Percentiles rank a stretch among this genome's conserved stretches.
phyloP scores from a whole-genome alignment of 2,888 invertebrate genomes.

The Epinotia demarniana region DNA sequence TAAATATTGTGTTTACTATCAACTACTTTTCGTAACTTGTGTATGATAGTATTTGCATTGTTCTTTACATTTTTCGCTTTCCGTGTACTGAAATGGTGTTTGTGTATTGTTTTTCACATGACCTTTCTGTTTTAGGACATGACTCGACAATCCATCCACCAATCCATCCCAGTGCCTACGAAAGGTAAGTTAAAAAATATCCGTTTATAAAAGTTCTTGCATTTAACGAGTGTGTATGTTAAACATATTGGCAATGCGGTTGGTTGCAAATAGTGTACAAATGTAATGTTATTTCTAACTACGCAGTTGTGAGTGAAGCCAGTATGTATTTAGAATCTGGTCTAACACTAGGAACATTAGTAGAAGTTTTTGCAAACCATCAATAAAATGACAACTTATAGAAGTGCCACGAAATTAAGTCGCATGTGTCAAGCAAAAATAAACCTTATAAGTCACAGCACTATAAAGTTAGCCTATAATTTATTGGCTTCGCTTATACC shows the following conservation, averaged over 20 bases:
- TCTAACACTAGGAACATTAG: neutral
- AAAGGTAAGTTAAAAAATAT: slow-evolving; percentile 71
- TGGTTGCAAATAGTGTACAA: neutral
- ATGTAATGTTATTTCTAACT: neutral
- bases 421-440: neutral
- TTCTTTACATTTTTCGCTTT: slow-evolving; percentile 49
- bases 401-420: neutral
- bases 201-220: slow-evolving; percentile 18
- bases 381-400: too few species aligned
- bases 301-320: neutral
- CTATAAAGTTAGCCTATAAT: neutral
- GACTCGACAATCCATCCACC: slow-evolving; percentile 83
- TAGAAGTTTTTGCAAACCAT: neutral
- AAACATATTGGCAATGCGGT: neutral
- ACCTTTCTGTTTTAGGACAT: slow-evolving; percentile 80
- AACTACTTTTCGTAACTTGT: slow-evolving; percentile 12
- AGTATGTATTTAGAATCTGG: neutral
- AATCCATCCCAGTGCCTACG: slow-evolving; percentile 82
- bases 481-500: neutral
- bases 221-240: neutral
- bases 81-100: slow-evolving; percentile 40
- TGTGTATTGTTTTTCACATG: slow-evolving; percentile 34
- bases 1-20: slow-evolving; percentile 27
- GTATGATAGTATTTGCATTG: slow-evolving; percentile 26
- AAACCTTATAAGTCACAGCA: neutral